Percentiles rank a stretch among this genome's conserved stretches.
Evolutionary conservation across 2,888 invertebrate genomes (phyloP).

Genomic region (Blomia tropicalis): DNA sequence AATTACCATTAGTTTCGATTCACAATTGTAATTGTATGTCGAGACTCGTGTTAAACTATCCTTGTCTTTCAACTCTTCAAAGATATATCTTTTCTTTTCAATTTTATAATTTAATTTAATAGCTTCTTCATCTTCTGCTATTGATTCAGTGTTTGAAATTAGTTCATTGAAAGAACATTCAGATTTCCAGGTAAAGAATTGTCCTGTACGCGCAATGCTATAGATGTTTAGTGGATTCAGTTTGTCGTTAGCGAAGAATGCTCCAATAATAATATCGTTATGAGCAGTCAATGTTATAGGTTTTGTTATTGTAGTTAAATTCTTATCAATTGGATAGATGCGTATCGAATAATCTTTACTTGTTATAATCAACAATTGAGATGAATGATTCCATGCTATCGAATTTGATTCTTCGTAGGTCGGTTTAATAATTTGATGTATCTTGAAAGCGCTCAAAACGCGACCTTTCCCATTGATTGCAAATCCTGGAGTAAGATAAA

Average conservation of each 20-base stretch:
- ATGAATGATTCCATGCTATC: constrained; percentile 83
- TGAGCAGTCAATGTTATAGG: constrained; percentile 55
- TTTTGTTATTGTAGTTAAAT: constrained; percentile 23
- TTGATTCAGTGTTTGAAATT: constrained; percentile 22
- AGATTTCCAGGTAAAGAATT: constrained; percentile 69
- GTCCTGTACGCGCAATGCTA: constrained; percentile 64
- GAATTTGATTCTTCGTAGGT: constrained; percentile 67
- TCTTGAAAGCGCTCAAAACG: constrained; percentile 69
- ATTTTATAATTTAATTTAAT: constrained; percentile 41
- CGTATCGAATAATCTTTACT: constrained; percentile 71
- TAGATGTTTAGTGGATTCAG: constrained; percentile 37
- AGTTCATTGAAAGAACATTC: constrained; percentile 34
- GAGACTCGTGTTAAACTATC: constrained; percentile 47
- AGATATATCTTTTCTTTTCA: constrained; percentile 34
- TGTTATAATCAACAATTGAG: constrained; percentile 69
- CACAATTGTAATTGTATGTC: constrained; percentile 63
- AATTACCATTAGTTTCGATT: constrained; percentile 62
- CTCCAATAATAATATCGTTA: constrained; percentile 61
- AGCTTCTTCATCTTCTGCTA: constrained; percentile 30
- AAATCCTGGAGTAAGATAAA: constrained; percentile 69
- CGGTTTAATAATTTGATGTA: constrained; percentile 64
- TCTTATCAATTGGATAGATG: constrained; percentile 57
- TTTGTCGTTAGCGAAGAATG: constrained; percentile 39
- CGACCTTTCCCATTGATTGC: constrained; percentile 43
- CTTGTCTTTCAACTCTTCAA: constrained; percentile 34